Evolutionary conservation across 2,113 vertebrate species (phyloP).

Genomic region (Nyctibius bracteatus): DNA sequence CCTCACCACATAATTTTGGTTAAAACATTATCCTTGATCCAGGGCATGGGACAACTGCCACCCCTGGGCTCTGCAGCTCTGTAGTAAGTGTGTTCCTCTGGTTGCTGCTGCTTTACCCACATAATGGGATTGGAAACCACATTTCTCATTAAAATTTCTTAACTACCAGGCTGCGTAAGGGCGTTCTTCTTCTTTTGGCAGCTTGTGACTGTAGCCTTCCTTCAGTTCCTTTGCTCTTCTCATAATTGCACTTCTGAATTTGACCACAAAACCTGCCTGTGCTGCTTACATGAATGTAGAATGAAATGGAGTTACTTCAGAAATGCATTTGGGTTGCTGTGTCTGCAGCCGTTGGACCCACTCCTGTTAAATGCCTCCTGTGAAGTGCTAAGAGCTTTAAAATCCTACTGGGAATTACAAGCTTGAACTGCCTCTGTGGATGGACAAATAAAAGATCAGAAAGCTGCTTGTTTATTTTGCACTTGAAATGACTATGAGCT

Average conservation of each 20-base stretch:
- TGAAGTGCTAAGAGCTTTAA: background rate
- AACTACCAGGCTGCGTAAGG: background rate
- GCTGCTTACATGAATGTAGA: background rate
- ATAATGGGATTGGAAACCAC: background rate
- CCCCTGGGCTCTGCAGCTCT: background rate
- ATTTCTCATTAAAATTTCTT: background rate
- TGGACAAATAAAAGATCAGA: background rate
- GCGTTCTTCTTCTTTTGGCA: background rate
- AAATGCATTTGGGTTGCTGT: background rate
- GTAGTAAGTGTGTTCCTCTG: background rate
- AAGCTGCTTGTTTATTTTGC: background rate
- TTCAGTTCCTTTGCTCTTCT: background rate
- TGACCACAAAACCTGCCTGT: background rate
- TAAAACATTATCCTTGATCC: background rate
- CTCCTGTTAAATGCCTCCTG: background rate
- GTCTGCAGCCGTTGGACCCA: background rate
- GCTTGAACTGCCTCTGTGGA: background rate
- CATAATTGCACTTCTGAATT: background rate
- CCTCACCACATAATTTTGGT: background rate
- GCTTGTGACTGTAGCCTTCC: background rate
- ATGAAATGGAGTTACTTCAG: background rate
- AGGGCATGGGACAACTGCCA: background rate
- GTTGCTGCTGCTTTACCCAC: background rate
- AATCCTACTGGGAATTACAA: background rate
- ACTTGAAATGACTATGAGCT: background rate